These are phyloP conservation scores for Eueremaeus valkanovi DNA, from an alignment of 2,888 invertebrate species.

Conservation along the genomic window DNA sequence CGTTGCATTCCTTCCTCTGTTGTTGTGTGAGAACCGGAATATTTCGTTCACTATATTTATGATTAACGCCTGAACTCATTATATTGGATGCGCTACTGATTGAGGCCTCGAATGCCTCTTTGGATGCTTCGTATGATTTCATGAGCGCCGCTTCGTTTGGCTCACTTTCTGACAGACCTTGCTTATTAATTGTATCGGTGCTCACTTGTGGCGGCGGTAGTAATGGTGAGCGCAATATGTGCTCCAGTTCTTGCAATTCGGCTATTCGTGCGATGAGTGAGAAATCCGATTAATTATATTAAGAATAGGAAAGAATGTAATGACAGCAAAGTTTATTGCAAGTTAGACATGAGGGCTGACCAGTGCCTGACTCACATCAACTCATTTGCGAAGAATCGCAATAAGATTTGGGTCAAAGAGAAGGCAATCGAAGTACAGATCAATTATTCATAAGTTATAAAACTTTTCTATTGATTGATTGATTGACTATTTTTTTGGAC, in stretches of 20 bases:
- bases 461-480: too few relatives aligned
- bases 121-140: constrained; percentile 13
- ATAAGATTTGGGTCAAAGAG: too few relatives aligned
- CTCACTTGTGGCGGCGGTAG: background rate
- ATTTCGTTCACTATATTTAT: constrained; percentile 23
- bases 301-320: background rate
- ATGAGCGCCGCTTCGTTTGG: constrained; percentile 32
- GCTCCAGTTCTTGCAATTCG: constrained; percentile 28
- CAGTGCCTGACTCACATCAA: too few relatives aligned
- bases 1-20: constrained; percentile 41
- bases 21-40: background rate
- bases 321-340: background rate
- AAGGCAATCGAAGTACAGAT: too few relatives aligned
- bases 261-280: background rate
- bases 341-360: too few relatives aligned
- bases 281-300: background rate
- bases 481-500: too few relatives aligned
- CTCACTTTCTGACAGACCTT: background rate
- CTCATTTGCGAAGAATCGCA: too few relatives aligned
- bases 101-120: constrained; percentile 8
- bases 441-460: too few relatives aligned
- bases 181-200: constrained; percentile 1
- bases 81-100: background rate
- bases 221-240: constrained; percentile 11
- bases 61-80: constrained; percentile 31